Conservation (phyloP, 2,888 invertebrate genomes). For the Drosophila testacea region DNA sequence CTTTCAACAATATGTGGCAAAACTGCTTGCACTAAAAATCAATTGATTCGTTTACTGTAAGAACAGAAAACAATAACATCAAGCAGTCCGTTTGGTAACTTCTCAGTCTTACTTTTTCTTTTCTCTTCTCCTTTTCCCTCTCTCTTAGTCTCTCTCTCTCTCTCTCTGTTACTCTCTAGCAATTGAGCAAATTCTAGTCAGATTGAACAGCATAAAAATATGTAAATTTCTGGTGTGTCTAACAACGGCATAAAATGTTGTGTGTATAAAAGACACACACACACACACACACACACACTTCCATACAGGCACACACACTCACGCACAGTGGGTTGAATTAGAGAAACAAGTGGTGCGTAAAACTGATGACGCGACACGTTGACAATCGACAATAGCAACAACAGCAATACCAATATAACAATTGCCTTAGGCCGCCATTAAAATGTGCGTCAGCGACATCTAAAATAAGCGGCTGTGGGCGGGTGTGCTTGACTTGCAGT, state of each 20-base stretch:
- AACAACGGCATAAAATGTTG: constrained; percentile 35
- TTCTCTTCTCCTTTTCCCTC: not conserved
- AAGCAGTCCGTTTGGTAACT: constrained; percentile 15
- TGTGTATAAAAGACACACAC: constrained; percentile 11
- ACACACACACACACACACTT: not conserved
- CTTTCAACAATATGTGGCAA: constrained; percentile 21
- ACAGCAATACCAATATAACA: constrained; percentile 18
- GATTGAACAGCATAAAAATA: constrained; percentile 65
- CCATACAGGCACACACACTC: constrained; percentile 1
- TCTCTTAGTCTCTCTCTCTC: too few relatives aligned
- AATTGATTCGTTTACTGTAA: constrained; percentile 51
- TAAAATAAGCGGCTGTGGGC: constrained; percentile 4
- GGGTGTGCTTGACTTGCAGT: constrained; percentile 1
- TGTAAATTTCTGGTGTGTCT: constrained; percentile 53
- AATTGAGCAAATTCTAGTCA: constrained; percentile 45
- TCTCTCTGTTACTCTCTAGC: constrained; percentile 4
- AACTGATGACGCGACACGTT: constrained; percentile 76
- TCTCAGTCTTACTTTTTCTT: not conserved
- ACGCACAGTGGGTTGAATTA: not conserved
- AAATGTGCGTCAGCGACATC: constrained; percentile 33
- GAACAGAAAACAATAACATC: constrained; percentile 18
- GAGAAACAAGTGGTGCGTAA: constrained; percentile 71
- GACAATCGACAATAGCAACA: constrained; percentile 54
- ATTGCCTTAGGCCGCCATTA: constrained; percentile 43
- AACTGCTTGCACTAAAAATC: constrained; percentile 51